phyloP scores from a whole-genome alignment of 2,888 invertebrate genomes.

The Mantis religiosa region DNA sequence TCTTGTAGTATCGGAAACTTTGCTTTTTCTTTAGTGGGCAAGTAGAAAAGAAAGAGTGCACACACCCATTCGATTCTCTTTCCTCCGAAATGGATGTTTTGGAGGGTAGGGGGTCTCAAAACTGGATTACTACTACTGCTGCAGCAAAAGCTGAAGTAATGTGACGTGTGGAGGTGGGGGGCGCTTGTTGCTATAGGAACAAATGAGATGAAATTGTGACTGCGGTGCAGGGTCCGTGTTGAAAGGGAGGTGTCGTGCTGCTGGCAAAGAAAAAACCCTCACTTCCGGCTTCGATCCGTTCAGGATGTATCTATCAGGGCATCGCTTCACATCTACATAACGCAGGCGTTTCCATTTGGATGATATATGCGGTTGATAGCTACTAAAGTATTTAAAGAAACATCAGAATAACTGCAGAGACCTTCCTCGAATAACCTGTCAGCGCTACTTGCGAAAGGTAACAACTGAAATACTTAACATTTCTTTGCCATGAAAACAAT shows the following conservation, averaged over 20 bases:
- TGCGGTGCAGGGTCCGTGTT: constrained; percentile 12
- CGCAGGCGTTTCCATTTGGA: no score
- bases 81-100: background rate
- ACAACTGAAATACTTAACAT: no score
- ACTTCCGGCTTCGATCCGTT: background rate
- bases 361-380: no score
- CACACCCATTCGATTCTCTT: constrained; percentile 12
- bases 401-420: no score
- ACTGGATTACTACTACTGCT: constrained; percentile 8
- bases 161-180: constrained; percentile 31
- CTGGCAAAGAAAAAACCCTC: background rate
- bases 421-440: no score
- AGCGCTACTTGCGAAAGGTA: no score
- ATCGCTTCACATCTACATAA: background rate
- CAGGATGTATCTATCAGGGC: background rate
- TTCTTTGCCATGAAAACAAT: no score
- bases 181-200: constrained; percentile 27
- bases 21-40: background rate
- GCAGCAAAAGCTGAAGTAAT: constrained; percentile 35
- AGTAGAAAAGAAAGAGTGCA: background rate
- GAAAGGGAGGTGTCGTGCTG: background rate
- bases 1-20: background rate
- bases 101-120: constrained; percentile 9
- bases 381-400: no score
- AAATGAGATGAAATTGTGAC: constrained; percentile 25